Conservation (phyloP, 2,797 vertebrate genomes). For the Chelonia mydas region DNA sequence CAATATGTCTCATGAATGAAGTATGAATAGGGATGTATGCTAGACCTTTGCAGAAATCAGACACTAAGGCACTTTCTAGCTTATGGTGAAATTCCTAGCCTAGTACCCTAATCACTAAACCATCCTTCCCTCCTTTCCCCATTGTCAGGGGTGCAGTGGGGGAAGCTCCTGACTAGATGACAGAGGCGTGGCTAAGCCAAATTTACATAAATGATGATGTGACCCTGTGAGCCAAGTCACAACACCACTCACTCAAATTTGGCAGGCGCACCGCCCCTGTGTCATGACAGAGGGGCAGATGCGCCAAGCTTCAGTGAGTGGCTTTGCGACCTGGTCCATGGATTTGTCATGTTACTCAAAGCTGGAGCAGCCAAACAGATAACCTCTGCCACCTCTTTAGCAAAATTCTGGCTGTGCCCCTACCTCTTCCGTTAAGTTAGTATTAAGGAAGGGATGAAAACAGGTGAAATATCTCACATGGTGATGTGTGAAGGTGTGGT, state of each 20-base stretch:
- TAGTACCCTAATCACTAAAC: not conserved
- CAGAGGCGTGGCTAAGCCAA: not conserved
- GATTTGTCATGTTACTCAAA: not conserved
- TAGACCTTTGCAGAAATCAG: not conserved
- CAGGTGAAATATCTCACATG: not conserved
- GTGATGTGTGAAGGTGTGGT: not conserved
- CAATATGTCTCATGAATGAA: not conserved
- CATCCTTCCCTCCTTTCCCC: not conserved
- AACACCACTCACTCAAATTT: not conserved
- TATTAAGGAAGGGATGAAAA: not conserved
- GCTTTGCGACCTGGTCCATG: not conserved
- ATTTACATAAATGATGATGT: not conserved
- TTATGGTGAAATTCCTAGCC: not conserved
- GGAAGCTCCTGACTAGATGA: not conserved
- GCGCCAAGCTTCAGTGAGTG: not conserved
- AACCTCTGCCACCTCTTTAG: not conserved
- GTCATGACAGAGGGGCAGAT: not conserved
- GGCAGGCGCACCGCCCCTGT: rapidly evolving
- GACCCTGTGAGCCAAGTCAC: not conserved
- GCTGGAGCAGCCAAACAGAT: not conserved
- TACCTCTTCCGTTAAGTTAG: not conserved
- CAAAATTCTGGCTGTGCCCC: not conserved
- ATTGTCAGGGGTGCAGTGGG: not conserved
- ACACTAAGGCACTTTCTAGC: not conserved
- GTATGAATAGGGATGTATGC: rapidly evolving